Base-by-base conservation (phyloP, 2,797 vertebrate species). In the Sebastes itinus region DNA sequence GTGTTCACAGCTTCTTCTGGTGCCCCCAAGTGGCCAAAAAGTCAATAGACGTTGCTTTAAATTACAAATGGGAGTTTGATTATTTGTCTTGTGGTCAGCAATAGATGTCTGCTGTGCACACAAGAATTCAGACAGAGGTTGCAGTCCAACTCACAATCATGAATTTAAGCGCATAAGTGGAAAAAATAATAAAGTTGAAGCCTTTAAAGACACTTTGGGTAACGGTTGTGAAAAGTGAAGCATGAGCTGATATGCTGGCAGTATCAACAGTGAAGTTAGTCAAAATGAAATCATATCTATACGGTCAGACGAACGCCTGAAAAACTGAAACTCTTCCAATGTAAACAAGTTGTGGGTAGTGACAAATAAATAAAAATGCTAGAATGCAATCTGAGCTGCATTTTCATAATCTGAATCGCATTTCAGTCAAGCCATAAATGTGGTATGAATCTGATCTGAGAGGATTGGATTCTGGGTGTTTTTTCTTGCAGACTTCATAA, bases 401-500 rank as follows among this genome's bases (percentile, higher is more conserved):
- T n/a, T 59, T 70, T 67, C 20, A 61, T 3, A 1, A 23, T 54
- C n/a, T 72, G 52, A 25, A 25, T 64, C 27, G 16, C 8, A 59
- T 56, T 64, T 52, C 54, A 55, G 6, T 14, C 16, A 25, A 71
- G n/a, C 70, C 23, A 28, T 74, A n/a, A 74, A 60, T 71, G 70
- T 55, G 66, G 66, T 80, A 71, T 75, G 10, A 66, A 70, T 77
- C 33, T 75, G 62, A 83, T 72, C 12, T 68, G 62, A 64, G 81
- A 54, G 52, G 52, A 56, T 22, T 68, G 78, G 25, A 71, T 68
- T 63, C 20, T 58, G 54, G 58, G 27, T 65, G 65, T 74, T 82
- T 77, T 67, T 64, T 69, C 18, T 20, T 75, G 71, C 72, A 84
- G 78, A 64, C 75, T 69, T 71, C 32, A 77, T 78, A 35, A 70